These are phyloP conservation scores for Cinclus mexicanus DNA, from an alignment of 2,113 vertebrate genomes.

Conservation along the genomic window DNA sequence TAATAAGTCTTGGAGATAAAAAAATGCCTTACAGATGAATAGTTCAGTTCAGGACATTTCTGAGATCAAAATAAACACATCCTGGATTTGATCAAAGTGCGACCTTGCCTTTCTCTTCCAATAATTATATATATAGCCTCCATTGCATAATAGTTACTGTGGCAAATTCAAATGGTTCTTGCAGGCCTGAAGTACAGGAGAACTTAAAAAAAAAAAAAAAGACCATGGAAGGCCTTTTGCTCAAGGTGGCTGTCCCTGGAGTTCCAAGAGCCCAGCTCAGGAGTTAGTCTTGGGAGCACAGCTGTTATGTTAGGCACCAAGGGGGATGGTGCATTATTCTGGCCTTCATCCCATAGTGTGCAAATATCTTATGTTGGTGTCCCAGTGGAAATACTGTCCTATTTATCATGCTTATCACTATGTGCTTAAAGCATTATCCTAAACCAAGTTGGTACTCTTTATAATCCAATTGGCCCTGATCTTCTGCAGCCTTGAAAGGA, in stretches of 20 bases:
- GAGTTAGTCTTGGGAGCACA: background rate
- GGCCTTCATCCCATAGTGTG: background rate
- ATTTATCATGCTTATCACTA: slow-evolving; percentile 9
- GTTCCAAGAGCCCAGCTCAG: background rate
- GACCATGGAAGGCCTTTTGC: background rate
- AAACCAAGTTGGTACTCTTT: background rate
- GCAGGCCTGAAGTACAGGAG: background rate
- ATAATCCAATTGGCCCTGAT: slow-evolving; percentile 4
- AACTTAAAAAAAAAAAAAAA: background rate
- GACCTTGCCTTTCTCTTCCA: background rate
- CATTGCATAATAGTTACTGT: fast-evolving
- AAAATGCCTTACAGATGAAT: background rate
- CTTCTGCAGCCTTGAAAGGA: background rate
- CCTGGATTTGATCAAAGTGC: background rate
- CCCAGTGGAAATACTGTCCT: background rate
- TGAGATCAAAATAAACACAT: background rate
- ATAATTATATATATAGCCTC: background rate
- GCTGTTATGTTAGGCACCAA: background rate
- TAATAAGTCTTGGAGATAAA: background rate
- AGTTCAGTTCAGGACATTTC: background rate
- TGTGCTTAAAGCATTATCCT: slow-evolving; percentile 18
- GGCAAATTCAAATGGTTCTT: background rate
- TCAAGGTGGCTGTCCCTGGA: background rate
- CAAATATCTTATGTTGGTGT: background rate
- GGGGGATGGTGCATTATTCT: background rate